A percentile compares a stretch with the other conserved stretches of the same genome.
Evolutionary conservation across 2,113 vertebrate genomes (phyloP).

Genomic region (Eonycteris spelaea): DNA sequence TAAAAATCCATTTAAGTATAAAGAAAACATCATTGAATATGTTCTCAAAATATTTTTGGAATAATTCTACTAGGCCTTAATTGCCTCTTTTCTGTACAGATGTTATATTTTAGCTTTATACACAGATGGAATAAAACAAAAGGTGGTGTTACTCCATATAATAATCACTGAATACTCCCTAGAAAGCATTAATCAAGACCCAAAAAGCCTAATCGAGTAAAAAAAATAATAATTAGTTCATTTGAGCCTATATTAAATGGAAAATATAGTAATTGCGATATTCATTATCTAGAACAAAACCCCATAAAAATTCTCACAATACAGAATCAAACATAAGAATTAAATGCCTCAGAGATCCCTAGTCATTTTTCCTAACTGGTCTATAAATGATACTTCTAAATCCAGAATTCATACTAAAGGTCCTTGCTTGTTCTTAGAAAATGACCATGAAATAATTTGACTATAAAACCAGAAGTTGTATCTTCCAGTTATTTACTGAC

Average conservation of each 20-base stretch:
- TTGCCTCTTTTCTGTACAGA: not conserved
- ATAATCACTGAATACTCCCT: constrained; percentile 28
- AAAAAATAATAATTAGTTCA: not conserved
- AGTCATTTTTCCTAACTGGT: not conserved
- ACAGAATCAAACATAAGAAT: constrained; percentile 17
- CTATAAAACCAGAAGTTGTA: constrained; percentile 8
- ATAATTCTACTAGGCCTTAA: not conserved
- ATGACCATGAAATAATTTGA: constrained; percentile 14
- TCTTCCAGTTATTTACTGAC: constrained; percentile 8
- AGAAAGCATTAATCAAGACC: not conserved
- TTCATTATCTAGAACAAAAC: not conserved
- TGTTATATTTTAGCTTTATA: constrained; percentile 13
- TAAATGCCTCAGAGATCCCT: not conserved
- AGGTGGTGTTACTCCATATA: not conserved
- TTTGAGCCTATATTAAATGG: not conserved
- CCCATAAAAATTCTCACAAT: constrained; percentile 3
- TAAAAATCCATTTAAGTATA: not conserved
- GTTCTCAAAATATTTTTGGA: constrained; percentile 8
- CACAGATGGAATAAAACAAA: not conserved
- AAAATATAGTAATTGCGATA: constrained; percentile 27
- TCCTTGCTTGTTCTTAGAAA: not conserved
- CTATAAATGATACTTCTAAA: not conserved
- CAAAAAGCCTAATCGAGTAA: not conserved
- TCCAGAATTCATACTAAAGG: constrained; percentile 33
- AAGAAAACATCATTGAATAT: constrained; percentile 6